Evolutionary conservation across 2,113 vertebrate species (phyloP).

Genomic region (Mellivora capensis): DNA sequence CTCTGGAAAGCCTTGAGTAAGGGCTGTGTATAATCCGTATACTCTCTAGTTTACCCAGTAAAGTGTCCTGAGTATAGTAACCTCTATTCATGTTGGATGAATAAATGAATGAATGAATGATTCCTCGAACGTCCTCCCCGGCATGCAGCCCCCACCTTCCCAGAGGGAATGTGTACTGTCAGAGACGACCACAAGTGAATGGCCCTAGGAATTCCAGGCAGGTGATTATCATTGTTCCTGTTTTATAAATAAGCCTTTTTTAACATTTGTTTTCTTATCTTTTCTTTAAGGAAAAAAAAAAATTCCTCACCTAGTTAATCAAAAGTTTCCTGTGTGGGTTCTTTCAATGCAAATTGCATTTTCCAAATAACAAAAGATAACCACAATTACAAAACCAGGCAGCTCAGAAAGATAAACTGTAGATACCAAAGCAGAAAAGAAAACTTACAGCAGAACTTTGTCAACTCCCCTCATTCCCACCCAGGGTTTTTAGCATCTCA

Average conservation of each 20-base stretch:
- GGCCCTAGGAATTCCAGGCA: neutral
- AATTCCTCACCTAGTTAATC: conserved; percentile 69
- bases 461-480: neutral
- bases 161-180: neutral
- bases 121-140: neutral
- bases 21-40: neutral
- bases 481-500: neutral
- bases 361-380: conserved; percentile 69
- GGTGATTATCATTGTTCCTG: neutral
- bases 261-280: conserved; percentile 55
- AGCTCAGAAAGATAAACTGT: conserved; percentile 43
- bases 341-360: conserved; percentile 52
- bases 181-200: neutral
- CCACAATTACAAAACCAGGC: conserved; percentile 64
- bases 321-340: conserved; percentile 62
- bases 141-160: neutral
- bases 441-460: neutral
- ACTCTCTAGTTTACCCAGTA: neutral
- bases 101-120: neutral
- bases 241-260: conserved; percentile 15
- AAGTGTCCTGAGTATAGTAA: neutral
- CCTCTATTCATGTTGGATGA: neutral
- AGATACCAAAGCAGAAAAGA: conserved; percentile 39
- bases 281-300: conserved; percentile 54
- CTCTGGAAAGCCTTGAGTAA: neutral